Conservation (phyloP, 2,113 vertebrate genomes). For the Junco hyemalis region DNA sequence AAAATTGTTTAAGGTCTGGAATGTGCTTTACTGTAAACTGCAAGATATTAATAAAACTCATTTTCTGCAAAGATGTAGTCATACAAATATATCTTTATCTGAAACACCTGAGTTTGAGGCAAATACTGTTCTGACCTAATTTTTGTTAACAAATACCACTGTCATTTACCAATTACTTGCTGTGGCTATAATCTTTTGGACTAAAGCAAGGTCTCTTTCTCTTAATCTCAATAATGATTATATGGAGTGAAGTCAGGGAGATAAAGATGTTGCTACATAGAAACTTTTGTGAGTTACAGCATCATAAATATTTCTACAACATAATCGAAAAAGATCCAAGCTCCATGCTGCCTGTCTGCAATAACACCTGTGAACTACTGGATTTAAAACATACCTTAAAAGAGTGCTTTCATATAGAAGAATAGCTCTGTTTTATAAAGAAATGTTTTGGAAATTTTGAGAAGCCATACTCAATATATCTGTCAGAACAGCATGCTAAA, state of each 20-base stretch:
- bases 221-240: not conserved
- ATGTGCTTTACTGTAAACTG: not conserved
- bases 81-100: not conserved
- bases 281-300: not conserved
- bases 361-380: not conserved
- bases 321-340: not conserved
- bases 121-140: not conserved
- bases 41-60: not conserved
- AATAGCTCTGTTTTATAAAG: not conserved
- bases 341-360: not conserved
- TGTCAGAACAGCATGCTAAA: not conserved
- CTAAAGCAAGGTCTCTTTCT: not conserved
- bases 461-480: not conserved
- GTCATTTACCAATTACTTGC: not conserved
- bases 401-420: not conserved
- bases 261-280: not conserved
- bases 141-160: not conserved
- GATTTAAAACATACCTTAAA: not conserved
- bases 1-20: not conserved
- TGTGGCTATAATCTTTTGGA: not conserved
- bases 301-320: not conserved
- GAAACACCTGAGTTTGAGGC: not conserved
- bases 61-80: not conserved
- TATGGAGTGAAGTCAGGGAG: not conserved
- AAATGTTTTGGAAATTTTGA: not conserved